Conservation (phyloP, 2,797 vertebrate species). For the Ataeniobius toweri region DNA sequence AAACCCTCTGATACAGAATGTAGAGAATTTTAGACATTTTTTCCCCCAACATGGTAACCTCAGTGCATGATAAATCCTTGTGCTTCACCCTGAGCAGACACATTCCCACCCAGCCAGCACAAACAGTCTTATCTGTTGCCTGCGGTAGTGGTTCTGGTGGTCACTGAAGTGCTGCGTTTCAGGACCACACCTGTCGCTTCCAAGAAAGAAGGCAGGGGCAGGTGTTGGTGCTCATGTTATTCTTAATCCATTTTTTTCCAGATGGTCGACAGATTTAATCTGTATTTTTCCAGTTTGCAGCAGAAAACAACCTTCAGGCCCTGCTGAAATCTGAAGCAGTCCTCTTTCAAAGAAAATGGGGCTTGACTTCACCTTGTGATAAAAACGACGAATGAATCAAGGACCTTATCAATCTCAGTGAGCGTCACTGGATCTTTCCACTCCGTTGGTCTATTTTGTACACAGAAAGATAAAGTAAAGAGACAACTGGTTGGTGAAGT, state of each 20-base stretch:
- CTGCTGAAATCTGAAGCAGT: not conserved
- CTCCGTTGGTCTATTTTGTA: not conserved
- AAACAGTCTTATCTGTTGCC: conserved; percentile 30
- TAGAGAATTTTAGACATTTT: not conserved
- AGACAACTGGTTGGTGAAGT: not conserved
- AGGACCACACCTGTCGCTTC: not conserved
- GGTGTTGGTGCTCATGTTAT: not conserved
- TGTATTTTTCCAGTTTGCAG: not conserved
- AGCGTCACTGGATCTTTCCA: not conserved
- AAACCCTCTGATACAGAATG: not conserved
- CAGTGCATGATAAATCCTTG: not conserved
- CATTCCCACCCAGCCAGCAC: conserved; percentile 4
- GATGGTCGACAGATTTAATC: not conserved
- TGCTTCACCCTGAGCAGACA: not conserved
- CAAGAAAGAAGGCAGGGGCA: not conserved
- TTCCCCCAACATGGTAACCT: not conserved
- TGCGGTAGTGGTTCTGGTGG: conserved; percentile 6
- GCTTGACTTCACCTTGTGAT: no score
- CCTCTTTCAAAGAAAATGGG: no score
- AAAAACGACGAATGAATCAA: no score
- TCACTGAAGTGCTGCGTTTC: conserved; percentile 15
- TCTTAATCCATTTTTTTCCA: conserved; percentile 1
- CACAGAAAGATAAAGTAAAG: not conserved
- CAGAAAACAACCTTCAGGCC: not conserved
- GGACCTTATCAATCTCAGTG: no score